Base-by-base conservation (phyloP, 2,888 invertebrate species). In the Caenorhabditis wallacei region DNA sequence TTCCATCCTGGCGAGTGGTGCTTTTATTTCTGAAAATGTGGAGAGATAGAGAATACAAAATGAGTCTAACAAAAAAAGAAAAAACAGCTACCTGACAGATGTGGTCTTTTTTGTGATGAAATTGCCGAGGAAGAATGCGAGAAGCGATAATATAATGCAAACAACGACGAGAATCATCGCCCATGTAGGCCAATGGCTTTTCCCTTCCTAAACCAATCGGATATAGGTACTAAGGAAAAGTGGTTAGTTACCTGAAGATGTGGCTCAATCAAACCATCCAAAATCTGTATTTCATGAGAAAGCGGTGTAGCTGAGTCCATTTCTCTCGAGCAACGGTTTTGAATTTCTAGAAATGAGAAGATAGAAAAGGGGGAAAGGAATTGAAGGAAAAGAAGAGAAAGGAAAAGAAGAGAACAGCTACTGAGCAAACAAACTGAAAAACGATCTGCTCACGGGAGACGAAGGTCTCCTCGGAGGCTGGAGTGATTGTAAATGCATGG, bases 171-270 rank as follows among this genome's bases (percentile, higher is more conserved):
- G 75, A 48, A 87, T 66, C 26, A 87, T 84, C 8, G 88, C 88
- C 88, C 88, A 88, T 18, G 86, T 85, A 18, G 88, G 88, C 88
- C 86, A 87, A 43, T 86, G 86, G 56, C 82, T 80, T 64, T 84
- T 82, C 11, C 53, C 82, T 13, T 85, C 87, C 80, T 82, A 51
- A 13, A 43, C 1, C n/a, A 40, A 11, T 46, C 11, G 13, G n/a
- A 37, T 18, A 18, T 20, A 40, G 8, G n/a, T 18, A 43, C 16
- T 20, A 56, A 18, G 1, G 24, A 24, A 20, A 43, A 48, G 54
- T n/a, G n/a, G n/a, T n/a, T 37, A 63, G n/a, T 5, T 37, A 72
- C 72, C 53, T 72, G 72, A 18, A 61, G 22, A 11, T 61, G 51
- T 54, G 61, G 40, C 53, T 72, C 72, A 8, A 54, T 54, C 16